Conservation (phyloP, 1,140 invertebrate species). For the Bemisia tabaci region DNA sequence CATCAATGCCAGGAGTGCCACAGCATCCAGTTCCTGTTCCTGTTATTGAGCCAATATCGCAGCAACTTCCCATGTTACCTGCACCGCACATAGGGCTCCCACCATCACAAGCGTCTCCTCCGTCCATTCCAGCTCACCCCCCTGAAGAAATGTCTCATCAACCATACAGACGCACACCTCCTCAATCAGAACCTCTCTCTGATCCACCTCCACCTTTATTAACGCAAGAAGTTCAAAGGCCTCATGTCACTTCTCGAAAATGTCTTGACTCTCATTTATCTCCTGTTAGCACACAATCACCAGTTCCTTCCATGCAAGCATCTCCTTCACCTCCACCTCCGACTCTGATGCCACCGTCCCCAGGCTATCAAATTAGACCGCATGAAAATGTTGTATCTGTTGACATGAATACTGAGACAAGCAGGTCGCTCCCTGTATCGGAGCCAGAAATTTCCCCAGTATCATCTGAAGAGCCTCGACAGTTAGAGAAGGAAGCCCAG, state of each 20-base stretch:
- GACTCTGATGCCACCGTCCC: background rate
- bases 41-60: background rate
- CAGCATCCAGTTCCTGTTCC: background rate
- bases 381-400: background rate
- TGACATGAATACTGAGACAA: no score
- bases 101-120: slow-evolving; percentile 6
- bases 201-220: slow-evolving; percentile 14
- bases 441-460: no score
- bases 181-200: slow-evolving; percentile 8
- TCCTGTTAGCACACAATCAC: background rate
- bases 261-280: background rate
- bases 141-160: slow-evolving; percentile 16
- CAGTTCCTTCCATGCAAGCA: background rate
- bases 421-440: no score
- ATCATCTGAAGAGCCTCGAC: no score
- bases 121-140: slow-evolving; percentile 8
- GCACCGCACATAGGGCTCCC: slow-evolving; percentile 11
- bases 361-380: background rate
- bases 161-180: slow-evolving; percentile 10
- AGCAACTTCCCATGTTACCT: slow-evolving; percentile 12
- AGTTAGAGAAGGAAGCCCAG: no score
- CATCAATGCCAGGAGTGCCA: slow-evolving; percentile 1
- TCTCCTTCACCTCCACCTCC: slow-evolving; percentile 19
- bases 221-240: slow-evolving; percentile 2
- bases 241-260: background rate